phyloP scores from a whole-genome alignment of 2,888 invertebrate species.

The Sinopyrophorus schimmeli region DNA sequence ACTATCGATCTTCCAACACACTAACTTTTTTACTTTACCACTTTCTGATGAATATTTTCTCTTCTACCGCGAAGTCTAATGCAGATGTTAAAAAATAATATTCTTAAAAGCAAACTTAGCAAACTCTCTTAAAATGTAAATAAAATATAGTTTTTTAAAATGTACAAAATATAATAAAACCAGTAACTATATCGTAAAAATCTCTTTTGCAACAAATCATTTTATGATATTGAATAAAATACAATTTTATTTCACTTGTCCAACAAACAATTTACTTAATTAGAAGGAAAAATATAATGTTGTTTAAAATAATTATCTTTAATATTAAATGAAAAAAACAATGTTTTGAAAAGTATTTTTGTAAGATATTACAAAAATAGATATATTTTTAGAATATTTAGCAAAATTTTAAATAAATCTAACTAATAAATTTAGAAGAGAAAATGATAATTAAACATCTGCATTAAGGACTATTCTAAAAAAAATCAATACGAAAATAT shows the following conservation, averaged over 20 bases:
- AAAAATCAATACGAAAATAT: slow-evolving; percentile 32
- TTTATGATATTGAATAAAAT: no score
- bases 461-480: slow-evolving; percentile 22
- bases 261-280: no score
- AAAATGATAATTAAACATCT: slow-evolving; percentile 21
- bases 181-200: no score
- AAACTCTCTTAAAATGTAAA: no score
- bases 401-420: not conserved
- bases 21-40: slow-evolving; percentile 27
- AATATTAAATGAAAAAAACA: no score
- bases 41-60: slow-evolving; percentile 29
- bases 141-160: no score
- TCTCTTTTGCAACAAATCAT: no score
- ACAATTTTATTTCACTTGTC: no score
- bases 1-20: slow-evolving; percentile 23
- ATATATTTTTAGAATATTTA: not conserved
- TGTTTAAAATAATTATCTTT: no score
- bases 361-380: not conserved
- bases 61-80: slow-evolving; percentile 25
- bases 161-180: no score
- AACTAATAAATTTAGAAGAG: not conserved
- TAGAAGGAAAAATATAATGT: no score
- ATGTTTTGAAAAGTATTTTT: not conserved
- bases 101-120: no score
- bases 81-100: slow-evolving; percentile 29